phyloP scores from a whole-genome alignment of 2,797 vertebrate species.

The Diceros bicornis region DNA sequence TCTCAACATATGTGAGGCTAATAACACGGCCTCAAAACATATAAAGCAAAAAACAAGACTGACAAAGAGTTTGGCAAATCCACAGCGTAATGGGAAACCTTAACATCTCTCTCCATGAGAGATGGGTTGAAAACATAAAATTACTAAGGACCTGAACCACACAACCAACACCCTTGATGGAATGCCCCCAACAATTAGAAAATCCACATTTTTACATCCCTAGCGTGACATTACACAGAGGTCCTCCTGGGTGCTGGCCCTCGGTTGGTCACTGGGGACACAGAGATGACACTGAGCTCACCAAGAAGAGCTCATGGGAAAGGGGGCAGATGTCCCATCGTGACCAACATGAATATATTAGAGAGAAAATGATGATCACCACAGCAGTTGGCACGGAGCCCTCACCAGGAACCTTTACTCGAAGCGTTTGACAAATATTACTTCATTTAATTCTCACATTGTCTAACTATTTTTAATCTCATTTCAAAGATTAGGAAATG shows the following conservation, averaged over 20 bases:
- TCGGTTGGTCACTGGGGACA: background rate
- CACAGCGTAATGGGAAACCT: background rate
- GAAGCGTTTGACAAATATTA: background rate
- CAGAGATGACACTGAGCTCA: conserved; percentile 41
- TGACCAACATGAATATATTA: background rate
- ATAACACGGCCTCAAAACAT: background rate
- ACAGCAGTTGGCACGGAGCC: background rate
- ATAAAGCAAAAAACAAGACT: background rate
- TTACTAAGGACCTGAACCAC: background rate
- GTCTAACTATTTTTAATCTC: conserved; percentile 2
- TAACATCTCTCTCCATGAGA: background rate
- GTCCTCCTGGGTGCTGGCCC: background rate
- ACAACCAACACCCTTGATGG: background rate
- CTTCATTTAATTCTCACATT: background rate
- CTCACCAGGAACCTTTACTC: background rate
- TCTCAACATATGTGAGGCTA: background rate
- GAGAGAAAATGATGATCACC: background rate
- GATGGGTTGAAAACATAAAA: background rate
- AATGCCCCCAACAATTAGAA: background rate
- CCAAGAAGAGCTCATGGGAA: conserved; percentile 50
- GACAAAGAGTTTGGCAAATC: background rate
- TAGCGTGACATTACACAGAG: background rate
- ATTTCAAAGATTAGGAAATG: background rate
- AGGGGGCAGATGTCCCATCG: conserved; percentile 35
- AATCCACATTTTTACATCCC: background rate